These are phyloP conservation scores for Australoheros scitulus DNA, from an alignment of 2,113 vertebrate genomes.

Conservation along the genomic window DNA sequence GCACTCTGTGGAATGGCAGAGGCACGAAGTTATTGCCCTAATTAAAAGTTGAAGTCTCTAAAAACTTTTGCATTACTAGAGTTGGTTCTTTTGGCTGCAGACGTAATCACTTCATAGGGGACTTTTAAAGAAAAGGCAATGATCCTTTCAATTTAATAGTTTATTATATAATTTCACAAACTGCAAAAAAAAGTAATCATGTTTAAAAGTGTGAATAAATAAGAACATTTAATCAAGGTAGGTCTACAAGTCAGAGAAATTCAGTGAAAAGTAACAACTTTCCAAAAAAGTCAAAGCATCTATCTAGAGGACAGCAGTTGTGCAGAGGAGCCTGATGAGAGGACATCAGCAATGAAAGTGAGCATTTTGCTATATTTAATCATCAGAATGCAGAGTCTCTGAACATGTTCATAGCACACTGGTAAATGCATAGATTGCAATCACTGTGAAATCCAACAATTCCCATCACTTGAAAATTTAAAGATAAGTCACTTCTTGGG, in stretches of 20 bases:
- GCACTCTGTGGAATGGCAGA: constrained; percentile 56
- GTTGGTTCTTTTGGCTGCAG: not conserved
- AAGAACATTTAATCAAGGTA: constrained; percentile 46
- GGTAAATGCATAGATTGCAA: not conserved
- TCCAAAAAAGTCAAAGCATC: constrained; percentile 22
- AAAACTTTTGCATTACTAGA: constrained; percentile 9
- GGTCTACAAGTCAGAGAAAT: constrained; percentile 27
- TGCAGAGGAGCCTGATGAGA: not conserved
- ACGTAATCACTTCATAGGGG: not conserved
- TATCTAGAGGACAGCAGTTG: constrained; percentile 12
- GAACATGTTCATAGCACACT: not conserved
- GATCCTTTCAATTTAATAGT: constrained; percentile 47
- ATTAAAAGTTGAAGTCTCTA: constrained; percentile 62
- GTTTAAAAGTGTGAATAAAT: constrained; percentile 75
- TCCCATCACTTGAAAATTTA: not conserved
- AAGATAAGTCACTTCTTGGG: constrained; percentile 88
- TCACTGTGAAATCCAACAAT: constrained; percentile 4
- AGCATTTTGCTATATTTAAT: not conserved
- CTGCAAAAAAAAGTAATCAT: constrained; percentile 50
- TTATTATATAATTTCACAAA: constrained; percentile 72
- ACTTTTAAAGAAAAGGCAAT: not conserved
- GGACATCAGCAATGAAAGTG: constrained; percentile 1
- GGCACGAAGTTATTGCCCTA: constrained; percentile 76
- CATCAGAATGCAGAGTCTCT: constrained; percentile 43
- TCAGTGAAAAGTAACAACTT: constrained; percentile 7